These are phyloP conservation scores for Tiphia femorata DNA, from an alignment of 2,888 invertebrate species.

Conservation along the genomic window DNA sequence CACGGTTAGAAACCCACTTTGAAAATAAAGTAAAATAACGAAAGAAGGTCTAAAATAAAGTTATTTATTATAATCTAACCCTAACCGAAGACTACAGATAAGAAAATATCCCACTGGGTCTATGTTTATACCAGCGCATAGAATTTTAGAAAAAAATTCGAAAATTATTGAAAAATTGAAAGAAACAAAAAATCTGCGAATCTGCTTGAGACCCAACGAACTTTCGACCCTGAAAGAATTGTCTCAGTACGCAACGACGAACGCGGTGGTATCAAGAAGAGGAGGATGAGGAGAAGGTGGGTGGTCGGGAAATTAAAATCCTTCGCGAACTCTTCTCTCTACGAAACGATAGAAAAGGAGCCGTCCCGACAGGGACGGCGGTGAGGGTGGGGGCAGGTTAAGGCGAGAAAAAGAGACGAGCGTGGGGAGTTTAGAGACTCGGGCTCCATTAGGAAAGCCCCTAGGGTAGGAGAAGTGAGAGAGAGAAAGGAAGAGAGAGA, in stretches of 20 bases:
- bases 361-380: constrained; percentile 18
- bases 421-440: constrained; percentile 38
- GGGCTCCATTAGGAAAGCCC: constrained; percentile 66
- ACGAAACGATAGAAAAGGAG: constrained; percentile 38
- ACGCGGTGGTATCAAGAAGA: background rate
- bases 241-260: constrained; percentile 9
- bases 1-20: too few species aligned
- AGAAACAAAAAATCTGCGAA: too few species aligned
- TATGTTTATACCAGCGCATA: too few species aligned
- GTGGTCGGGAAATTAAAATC: constrained; percentile 57
- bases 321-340: constrained; percentile 39
- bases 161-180: too few species aligned
- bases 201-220: constrained; percentile 18
- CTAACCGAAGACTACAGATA: too few species aligned
- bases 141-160: too few species aligned
- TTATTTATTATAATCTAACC: too few species aligned
- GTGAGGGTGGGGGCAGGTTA: constrained; percentile 19
- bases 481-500: constrained; percentile 28
- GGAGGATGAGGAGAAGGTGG: constrained; percentile 2
- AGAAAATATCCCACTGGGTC: too few species aligned
- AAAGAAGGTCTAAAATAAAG: too few species aligned
- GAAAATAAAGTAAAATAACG: too few species aligned
- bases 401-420: constrained; percentile 20
- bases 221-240: constrained; percentile 31
- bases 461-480: constrained; percentile 54